Evolutionary conservation across 2,113 vertebrate genomes (phyloP), one percentile per base, ranked within the genome.

Genomic region (Hirundichthys speculiger): DNA sequence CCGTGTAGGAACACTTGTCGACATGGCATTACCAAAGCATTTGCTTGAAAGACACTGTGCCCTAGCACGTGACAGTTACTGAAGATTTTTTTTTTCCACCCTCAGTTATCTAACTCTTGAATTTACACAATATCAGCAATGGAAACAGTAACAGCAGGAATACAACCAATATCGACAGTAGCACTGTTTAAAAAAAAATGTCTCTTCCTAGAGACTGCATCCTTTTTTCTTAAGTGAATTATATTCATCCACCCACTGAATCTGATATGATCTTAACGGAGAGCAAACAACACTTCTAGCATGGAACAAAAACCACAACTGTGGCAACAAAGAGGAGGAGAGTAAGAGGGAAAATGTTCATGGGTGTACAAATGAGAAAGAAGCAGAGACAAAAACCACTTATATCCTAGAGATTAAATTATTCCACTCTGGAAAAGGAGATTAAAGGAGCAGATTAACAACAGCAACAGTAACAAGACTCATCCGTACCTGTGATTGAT

Each of bases 321-420:
- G 59, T 5, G 22, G 67, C 66, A 69, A 63, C 54, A 71, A 52
- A 30, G 20, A 49, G 57, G 24, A 48, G 54, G 49, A 20, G 55
- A 27, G 46, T 56, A 38, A 46, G 25, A 50, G 22, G 65, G 14
- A 50, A 64, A 39, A 78, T 65, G 38, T 34, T 63, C 64, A 71
- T 66, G 69, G 51, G 72, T 65, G 68, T 59, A 38, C 64, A 55
- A 47, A 63, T 66, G 54, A 54, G 63, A 75, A 41, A 45, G 56
- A 72, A 21, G 46, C 65, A 15, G 18, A 67, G 65, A 18, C 14
- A 61, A 60, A 78, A 82, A 79, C 84, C 85, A 77, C 83, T 84
- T 80, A 84, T 69, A 86, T 82, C 77, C 79, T 70, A 75, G 82
- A 59, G 21, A 73, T 83, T 80, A 58, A 81, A 82, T 86, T 83